Conservation (phyloP, 2,113 vertebrate genomes). For the Toxotes chatareus region DNA sequence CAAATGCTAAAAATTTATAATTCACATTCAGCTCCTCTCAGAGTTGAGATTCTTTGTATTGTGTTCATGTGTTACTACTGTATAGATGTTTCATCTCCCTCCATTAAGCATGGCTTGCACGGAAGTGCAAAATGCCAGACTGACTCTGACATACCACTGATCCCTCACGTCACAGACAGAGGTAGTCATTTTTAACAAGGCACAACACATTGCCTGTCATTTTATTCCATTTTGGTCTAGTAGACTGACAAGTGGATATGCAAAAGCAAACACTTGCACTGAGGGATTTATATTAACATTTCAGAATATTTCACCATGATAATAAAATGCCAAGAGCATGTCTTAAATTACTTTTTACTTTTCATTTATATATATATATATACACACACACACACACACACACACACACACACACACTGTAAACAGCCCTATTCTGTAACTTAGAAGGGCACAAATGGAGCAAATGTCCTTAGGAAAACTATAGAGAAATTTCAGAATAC, state of each 20-base stretch:
- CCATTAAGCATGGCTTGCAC: slow-evolving; percentile 58
- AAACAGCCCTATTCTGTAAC: background rate
- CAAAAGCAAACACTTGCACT: background rate
- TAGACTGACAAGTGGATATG: background rate
- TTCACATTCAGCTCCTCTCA: background rate
- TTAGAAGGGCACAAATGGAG: background rate
- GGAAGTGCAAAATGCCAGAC: slow-evolving; percentile 57
- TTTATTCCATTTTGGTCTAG: slow-evolving; percentile 4
- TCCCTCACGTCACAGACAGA: slow-evolving; percentile 14
- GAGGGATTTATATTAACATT: slow-evolving; percentile 1
- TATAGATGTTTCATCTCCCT: slow-evolving; percentile 32
- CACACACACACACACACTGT: too few species aligned
- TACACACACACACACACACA: too few species aligned
- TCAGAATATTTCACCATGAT: background rate
- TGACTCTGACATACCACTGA: slow-evolving; percentile 27
- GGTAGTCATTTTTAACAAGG: slow-evolving; percentile 3
- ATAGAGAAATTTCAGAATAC: background rate
- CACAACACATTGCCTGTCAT: background rate
- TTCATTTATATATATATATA: too few species aligned
- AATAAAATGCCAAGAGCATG: background rate
- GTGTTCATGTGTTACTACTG: slow-evolving; percentile 33
- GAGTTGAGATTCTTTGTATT: slow-evolving; percentile 3
- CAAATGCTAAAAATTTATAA: background rate
- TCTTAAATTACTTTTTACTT: background rate
- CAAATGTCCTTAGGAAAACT: background rate